Base-by-base conservation (phyloP, 2,888 invertebrate genomes). In the Eulithis testata region DNA sequence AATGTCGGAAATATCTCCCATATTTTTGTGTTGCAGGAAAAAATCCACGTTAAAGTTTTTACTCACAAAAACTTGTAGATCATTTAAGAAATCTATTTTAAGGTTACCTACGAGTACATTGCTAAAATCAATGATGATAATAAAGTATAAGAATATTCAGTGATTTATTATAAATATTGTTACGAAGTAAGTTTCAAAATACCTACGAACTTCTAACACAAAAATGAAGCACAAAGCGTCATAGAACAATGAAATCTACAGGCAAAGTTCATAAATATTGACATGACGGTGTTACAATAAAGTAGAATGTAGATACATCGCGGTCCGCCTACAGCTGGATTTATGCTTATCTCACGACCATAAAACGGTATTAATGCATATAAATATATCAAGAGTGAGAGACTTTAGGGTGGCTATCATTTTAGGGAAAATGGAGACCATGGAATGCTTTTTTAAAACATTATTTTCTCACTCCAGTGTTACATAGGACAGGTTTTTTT, bases 281-380 rank as follows among this genome's bases (percentile, higher is more conserved):
- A 81, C 74, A 70, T 75, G 75, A 81, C 74, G 72, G 75, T 79
- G 82, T 83, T 83, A 87, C 84, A 88, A 87, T 89, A 88, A 86
- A 87, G 80, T 80, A 73, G 84, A 81, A 84, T 83, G 84, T 87
- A 52, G 52, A 52, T 52, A 84, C 83, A 80, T 80, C 77, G 81
- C 71, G 76, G 79, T 81, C 84, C 84, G 81, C 84, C 82, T 84
- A 75, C 85, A 68, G 73, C 71, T 77, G 78, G 86, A 89, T 89
- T 89, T 89, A 90, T 87, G 78, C 86, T 88, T 90, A 90, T 90
- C 90, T 90, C 77, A 71, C 76, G 68, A 72, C 81, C 78, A 87
- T 90, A 90, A 89, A 90, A 76, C 78, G 80, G 87, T 84, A 88
- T 89, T 90, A 89, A 89, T 88, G 86, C 87, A 85, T 88, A 89